Evolutionary conservation across 2,113 vertebrate species (phyloP).

Genomic region (Xiphorhynchus elegans): DNA sequence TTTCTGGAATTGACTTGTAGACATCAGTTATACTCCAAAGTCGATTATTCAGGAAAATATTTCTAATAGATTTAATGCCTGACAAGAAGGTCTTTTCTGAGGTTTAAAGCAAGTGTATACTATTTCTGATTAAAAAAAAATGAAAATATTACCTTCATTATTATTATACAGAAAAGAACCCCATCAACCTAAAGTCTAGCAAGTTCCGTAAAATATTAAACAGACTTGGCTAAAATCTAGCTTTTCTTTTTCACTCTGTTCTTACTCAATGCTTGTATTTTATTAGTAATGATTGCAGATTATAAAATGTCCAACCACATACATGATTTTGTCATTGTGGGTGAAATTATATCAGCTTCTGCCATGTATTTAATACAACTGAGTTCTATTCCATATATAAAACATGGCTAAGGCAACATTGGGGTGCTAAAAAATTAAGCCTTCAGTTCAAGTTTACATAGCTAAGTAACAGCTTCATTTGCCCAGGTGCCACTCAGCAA

Average conservation of each 20-base stretch:
- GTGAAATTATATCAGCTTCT: not conserved
- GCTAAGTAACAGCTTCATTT: not conserved
- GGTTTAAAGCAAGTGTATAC: rapidly evolving
- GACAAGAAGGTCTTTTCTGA: not conserved
- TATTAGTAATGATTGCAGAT: not conserved
- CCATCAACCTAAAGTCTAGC: not conserved
- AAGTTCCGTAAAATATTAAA: not conserved
- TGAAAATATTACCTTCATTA: not conserved
- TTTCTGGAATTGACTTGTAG: not conserved
- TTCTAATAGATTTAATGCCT: not conserved
- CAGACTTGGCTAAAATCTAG: not conserved
- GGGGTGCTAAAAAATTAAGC: not conserved
- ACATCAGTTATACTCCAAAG: not conserved
- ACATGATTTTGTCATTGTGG: not conserved
- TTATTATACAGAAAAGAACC: not conserved
- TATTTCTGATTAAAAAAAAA: not conserved
- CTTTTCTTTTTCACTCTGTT: not conserved
- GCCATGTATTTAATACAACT: not conserved
- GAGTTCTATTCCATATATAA: not conserved
- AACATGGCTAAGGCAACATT: not conserved
- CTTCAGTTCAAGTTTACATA: not conserved
- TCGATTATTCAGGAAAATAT: not conserved
- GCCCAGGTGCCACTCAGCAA: not conserved
- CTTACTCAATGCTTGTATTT: not conserved
- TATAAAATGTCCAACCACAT: not conserved